Evolutionary conservation across 2,888 invertebrate species (phyloP), one percentile per base, ranked within the genome.

Genomic region (Buathra laborator): DNA sequence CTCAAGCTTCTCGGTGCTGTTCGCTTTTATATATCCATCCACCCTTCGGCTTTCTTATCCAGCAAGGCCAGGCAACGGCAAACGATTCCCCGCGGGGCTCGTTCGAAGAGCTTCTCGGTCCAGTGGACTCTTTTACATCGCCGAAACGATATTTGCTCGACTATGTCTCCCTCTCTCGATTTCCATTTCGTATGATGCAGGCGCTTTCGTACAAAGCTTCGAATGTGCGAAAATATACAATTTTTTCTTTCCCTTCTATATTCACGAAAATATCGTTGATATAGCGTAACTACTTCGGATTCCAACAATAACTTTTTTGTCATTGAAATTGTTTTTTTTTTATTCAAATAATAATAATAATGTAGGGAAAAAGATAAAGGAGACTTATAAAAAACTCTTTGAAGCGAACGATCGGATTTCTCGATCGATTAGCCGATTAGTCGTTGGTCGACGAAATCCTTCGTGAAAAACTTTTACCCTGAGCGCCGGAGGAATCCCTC

Each of bases 41-140:
- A 64, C 74, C 43, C 64, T 72, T 51, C 48, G 72, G 56, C 66
- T 78, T 81, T 81, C 84, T 85, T 85, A 85, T 85, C 84, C 78
- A 66, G 46, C 44, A 37, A 59, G 75, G 68, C 74, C 85, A 82
- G 82, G 67, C 81, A 44, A 75, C 56, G 53, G 72, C 71, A 75
- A 43, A 43, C 59, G 78, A 79, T 56, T 85, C 82, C 85, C 85
- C 51, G 79, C 66, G 82, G 82, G 82, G 79, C 85, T 85, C 79
- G 82, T 85, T 82, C 82, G 70, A 71, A 82, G 82, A 82, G 82
- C 82, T 85, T 85, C 82, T 64, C 85, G 82, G 78, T 85, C 82
- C 82, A 82, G 79, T 66, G 75, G 71, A 79, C 85, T 71, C 85
- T 85, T 85, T 85, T 85, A 85, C 81, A 85, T 85, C 79, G 81